These are phyloP conservation scores for Euplexia lucipara DNA, from an alignment of 2,888 invertebrate genomes.

Conservation along the genomic window DNA sequence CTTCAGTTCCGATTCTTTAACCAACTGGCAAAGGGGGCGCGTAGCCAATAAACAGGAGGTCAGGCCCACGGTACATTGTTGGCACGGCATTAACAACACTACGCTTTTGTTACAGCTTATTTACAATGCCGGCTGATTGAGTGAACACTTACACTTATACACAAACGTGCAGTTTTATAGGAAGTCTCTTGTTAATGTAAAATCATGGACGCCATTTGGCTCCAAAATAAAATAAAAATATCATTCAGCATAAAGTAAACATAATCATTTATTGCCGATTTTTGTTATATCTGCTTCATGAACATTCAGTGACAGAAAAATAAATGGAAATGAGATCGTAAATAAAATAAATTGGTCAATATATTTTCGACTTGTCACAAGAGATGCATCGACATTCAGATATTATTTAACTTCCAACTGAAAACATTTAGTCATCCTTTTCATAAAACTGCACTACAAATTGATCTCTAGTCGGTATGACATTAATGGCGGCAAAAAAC, in stretches of 20 bases:
- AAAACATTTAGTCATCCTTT: constrained; percentile 25
- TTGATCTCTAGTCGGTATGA: constrained; percentile 64
- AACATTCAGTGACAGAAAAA: no score
- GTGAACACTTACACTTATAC: constrained; percentile 81
- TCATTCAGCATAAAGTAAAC: neutral
- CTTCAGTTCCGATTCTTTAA: constrained; percentile 99
- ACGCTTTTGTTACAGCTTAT: constrained; percentile 88
- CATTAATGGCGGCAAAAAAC: constrained; percentile 59
- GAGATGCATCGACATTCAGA: neutral
- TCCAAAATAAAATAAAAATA: neutral
- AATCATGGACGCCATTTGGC: neutral
- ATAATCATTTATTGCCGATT: neutral
- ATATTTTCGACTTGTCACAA: constrained; percentile 2
- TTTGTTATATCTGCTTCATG: no score
- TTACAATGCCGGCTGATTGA: constrained; percentile 69
- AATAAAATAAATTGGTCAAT: neutral
- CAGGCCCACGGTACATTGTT: constrained; percentile 83
- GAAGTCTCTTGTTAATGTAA: constrained; percentile 8
- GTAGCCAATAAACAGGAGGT: constrained; percentile 94
- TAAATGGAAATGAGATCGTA: neutral
- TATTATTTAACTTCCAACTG: constrained; percentile 3
- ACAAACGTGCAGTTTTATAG: constrained; percentile 82
- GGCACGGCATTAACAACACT: constrained; percentile 87
- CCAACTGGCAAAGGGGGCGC: constrained; percentile 96
- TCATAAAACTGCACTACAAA: constrained; percentile 77